Evolutionary conservation across 2,797 vertebrate species (phyloP).

Genomic region (Pseudochromis fuscus): DNA sequence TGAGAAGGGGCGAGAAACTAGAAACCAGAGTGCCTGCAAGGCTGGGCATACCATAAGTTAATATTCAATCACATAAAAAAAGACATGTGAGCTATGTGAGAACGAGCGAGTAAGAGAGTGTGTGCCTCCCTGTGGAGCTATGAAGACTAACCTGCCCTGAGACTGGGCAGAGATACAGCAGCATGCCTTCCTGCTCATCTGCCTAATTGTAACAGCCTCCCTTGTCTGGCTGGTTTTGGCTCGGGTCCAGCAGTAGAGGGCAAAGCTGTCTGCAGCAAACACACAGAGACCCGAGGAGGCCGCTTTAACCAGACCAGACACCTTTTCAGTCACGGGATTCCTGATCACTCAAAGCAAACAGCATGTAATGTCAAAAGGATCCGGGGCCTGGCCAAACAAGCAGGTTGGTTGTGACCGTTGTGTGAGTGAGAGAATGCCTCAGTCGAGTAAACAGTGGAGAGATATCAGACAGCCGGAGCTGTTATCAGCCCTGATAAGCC

Average conservation of each 20-base stretch:
- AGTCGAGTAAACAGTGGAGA: conserved; percentile 71
- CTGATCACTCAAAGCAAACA: conserved; percentile 65
- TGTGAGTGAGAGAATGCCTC: conserved; percentile 68
- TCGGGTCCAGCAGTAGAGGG: conserved; percentile 40
- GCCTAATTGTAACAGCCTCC: conserved; percentile 57
- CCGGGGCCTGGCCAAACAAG: conserved; percentile 61
- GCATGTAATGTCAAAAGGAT: conserved; percentile 56
- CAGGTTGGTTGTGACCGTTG: conserved; percentile 49
- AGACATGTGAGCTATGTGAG: conserved; percentile 67
- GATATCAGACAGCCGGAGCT: conserved; percentile 73
- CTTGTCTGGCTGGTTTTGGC: conserved; percentile 56
- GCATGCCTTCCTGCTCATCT: conserved; percentile 44
- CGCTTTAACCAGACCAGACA: conserved; percentile 56
- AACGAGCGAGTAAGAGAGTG: conserved; percentile 48
- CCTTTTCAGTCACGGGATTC: conserved; percentile 63
- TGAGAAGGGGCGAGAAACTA: conserved; percentile 26
- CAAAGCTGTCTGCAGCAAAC: conserved; percentile 64
- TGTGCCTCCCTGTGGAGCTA: conserved; percentile 63
- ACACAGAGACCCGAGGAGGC: conserved; percentile 56
- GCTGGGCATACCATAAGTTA: conserved; percentile 51
- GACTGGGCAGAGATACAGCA: conserved; percentile 35
- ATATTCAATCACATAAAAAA: conserved; percentile 62
- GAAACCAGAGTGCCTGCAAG: conserved; percentile 32
- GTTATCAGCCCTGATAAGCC: conserved; percentile 78
- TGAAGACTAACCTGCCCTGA: conserved; percentile 57